Evolutionary conservation across 2,797 vertebrate species (phyloP).

Genomic region (Pseudochaenichthys georgianus): DNA sequence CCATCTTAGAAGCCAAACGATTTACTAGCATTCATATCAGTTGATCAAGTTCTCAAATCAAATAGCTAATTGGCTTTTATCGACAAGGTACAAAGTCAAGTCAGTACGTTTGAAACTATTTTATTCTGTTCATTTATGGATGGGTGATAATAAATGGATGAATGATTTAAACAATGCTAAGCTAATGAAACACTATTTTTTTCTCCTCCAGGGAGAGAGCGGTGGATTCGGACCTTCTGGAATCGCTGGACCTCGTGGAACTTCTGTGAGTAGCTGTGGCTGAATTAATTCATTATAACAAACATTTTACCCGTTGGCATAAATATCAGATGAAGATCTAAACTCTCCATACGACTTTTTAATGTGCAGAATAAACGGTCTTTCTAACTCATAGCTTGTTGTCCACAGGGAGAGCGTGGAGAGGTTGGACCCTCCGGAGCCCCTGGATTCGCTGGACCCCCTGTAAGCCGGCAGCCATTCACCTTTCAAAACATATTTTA

Average conservation of each 20-base stretch:
- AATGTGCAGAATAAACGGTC: background rate
- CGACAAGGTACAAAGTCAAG: background rate
- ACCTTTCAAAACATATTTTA: constrained; percentile 6
- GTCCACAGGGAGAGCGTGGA: constrained; percentile 94
- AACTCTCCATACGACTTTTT: background rate
- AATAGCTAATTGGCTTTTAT: background rate
- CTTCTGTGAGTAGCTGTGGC: constrained; percentile 88
- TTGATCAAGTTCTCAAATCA: background rate
- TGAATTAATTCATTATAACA: constrained; percentile 9
- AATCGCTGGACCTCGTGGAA: constrained; percentile 90
- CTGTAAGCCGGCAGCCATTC: constrained; percentile 87
- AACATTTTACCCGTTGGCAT: background rate
- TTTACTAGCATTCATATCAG: background rate
- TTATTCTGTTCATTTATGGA: background rate
- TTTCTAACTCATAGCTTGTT: constrained; percentile 33
- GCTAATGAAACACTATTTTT: constrained; percentile 15
- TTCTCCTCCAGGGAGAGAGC: constrained; percentile 89
- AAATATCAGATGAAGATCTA: background rate
- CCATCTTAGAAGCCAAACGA: background rate
- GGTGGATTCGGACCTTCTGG: constrained; percentile 92
- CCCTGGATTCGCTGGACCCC: constrained; percentile 94
- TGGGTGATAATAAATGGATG: background rate
- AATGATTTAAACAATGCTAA: background rate
- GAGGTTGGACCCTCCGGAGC: constrained; percentile 94
- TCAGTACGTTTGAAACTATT: background rate